phyloP scores from a whole-genome alignment of 2,797 vertebrate species.

The Lagothrix lagotricha region DNA sequence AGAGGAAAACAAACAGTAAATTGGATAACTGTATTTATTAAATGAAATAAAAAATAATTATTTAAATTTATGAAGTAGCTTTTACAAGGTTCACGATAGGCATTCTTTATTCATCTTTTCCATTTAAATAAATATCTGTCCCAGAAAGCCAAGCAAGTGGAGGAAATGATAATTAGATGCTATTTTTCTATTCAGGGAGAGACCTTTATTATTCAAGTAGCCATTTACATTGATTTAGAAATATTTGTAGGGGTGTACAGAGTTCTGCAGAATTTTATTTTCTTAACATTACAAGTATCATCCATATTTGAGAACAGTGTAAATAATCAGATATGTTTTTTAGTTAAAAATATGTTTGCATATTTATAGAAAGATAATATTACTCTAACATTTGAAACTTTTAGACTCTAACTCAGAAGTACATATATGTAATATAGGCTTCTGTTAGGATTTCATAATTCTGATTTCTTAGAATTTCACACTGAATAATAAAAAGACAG shows the following conservation, averaged over 20 bases:
- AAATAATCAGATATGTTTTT: background rate
- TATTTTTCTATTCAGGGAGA: background rate
- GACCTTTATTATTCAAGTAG: background rate
- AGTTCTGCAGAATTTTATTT: background rate
- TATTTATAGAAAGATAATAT: background rate
- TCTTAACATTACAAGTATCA: background rate
- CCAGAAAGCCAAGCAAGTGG: background rate
- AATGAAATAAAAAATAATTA: background rate
- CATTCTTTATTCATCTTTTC: background rate
- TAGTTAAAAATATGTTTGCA: background rate
- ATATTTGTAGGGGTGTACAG: background rate
- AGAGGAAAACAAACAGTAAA: background rate
- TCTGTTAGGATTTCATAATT: background rate
- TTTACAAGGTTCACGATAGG: background rate
- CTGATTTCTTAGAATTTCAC: background rate
- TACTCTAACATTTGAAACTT: background rate
- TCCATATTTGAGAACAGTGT: background rate
- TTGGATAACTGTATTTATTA: background rate
- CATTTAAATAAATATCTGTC: background rate
- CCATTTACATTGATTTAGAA: background rate
- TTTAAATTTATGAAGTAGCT: background rate
- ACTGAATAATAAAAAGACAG: background rate
- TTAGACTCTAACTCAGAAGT: background rate
- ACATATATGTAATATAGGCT: background rate
- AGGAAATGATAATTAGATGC: background rate